Conservation (phyloP, 1,140 invertebrate species). For the Papilio machaon region DNA sequence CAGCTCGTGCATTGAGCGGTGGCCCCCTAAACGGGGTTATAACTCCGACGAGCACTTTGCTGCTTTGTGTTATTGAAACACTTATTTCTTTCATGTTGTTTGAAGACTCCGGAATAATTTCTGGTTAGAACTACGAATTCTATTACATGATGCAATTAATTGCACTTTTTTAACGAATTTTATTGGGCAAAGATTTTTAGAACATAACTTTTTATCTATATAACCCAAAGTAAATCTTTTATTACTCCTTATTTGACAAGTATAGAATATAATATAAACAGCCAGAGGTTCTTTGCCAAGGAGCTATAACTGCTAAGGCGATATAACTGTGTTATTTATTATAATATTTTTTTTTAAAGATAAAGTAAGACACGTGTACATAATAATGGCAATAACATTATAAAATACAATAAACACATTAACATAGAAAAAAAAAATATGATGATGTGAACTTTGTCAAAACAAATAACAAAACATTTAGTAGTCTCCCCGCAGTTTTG, state of each 20-base stretch:
- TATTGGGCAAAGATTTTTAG: too few relatives aligned
- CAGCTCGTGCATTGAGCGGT: slow-evolving; percentile 40
- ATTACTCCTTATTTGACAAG: not conserved
- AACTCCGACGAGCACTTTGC: slow-evolving; percentile 73
- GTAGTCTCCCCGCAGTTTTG: not conserved
- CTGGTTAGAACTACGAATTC: not conserved
- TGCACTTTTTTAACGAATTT: slow-evolving; percentile 15
- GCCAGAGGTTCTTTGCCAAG: too few relatives aligned
- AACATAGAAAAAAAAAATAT: not conserved
- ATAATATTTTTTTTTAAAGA: not conserved
- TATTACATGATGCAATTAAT: slow-evolving; percentile 36
- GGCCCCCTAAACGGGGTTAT: slow-evolving; percentile 40
- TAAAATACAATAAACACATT: not conserved
- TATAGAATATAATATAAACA: not conserved
- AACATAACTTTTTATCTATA: too few relatives aligned
- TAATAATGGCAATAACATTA: not conserved
- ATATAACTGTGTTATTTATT: too few relatives aligned
- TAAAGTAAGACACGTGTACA: not conserved
- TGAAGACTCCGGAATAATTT: slow-evolving; percentile 54
- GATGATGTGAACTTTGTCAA: not conserved
- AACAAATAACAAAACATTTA: slow-evolving; percentile 36
- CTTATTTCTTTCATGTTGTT: slow-evolving; percentile 76
- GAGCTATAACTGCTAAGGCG: too few relatives aligned
- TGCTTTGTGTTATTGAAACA: slow-evolving; percentile 77
- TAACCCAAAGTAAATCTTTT: too few relatives aligned